A percentile compares a stretch with the other conserved stretches of the same genome.
These are phyloP conservation scores for Dicyrtoma fusca DNA, from an alignment of 2,888 invertebrate genomes.

Conservation along the genomic window DNA sequence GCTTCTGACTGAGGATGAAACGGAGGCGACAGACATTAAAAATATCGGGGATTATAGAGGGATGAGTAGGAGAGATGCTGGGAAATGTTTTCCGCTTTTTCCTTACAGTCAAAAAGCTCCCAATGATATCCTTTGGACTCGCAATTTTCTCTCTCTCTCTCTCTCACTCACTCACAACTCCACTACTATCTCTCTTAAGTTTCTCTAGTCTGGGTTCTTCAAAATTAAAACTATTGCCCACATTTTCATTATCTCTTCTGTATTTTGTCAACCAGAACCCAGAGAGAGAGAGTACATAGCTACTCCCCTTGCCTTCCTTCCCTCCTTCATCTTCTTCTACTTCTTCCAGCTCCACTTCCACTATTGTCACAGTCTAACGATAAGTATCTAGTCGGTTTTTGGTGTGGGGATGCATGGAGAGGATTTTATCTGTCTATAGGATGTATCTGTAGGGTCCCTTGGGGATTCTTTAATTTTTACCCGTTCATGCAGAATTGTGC, in stretches of 20 bases:
- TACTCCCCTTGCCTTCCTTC: not conserved
- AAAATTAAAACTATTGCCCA: slow-evolving; percentile 27
- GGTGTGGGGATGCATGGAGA: too few relatives aligned
- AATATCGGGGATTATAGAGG: slow-evolving; percentile 35
- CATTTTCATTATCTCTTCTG: slow-evolving; percentile 19
- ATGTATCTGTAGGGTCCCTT: too few relatives aligned
- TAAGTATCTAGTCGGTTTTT: slow-evolving; percentile 3
- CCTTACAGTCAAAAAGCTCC: slow-evolving; percentile 8
- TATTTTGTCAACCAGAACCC: not conserved
- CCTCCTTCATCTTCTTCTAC: not conserved
- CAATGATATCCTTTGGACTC: not conserved
- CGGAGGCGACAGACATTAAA: slow-evolving; percentile 34
- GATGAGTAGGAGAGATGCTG: slow-evolving; percentile 27
- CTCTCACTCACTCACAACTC: not conserved
- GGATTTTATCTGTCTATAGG: too few relatives aligned
- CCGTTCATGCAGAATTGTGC: too few relatives aligned
- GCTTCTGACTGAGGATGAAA: not conserved
- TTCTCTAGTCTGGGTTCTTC: slow-evolving; percentile 25
- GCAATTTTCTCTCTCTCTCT: slow-evolving; percentile 21
- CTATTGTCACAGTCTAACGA: slow-evolving; percentile 2
- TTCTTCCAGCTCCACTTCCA: not conserved
- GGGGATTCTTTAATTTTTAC: too few relatives aligned
- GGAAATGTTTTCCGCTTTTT: slow-evolving; percentile 9
- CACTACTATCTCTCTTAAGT: not conserved
- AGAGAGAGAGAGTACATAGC: too few relatives aligned